Evolutionary conservation across 1,140 invertebrate genomes (phyloP), one percentile per base, ranked within the genome.

Genomic region (Thaumetopoea pityocampa): DNA sequence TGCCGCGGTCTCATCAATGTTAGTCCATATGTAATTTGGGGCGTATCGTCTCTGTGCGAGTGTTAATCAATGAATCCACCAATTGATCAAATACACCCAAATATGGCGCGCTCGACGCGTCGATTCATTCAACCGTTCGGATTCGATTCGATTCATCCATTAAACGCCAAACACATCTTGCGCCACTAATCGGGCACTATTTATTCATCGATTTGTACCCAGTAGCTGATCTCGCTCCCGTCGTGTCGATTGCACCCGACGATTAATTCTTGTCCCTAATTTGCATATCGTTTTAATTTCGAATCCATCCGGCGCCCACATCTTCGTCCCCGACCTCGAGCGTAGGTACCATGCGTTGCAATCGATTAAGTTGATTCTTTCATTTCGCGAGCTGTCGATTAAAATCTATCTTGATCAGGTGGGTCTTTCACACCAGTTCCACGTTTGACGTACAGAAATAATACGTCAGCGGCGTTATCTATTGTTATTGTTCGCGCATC

Each of bases 251-350:
- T 73, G 65, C 63, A 55, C 38, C 33, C 36, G 50, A 53, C 70
- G 62, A 76, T 73, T 69, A 73, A 71, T 81, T 67, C 63, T 59
- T 54, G 45, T 35, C 50, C 40, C 45, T 62, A 57, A 78, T 81
- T 81, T 78, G 65, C 71, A 78, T 81, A 72, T 63, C 56, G 67
- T 70, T 78, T 78, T 78, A 71, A 77, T 78, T 72, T 74, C 58
- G 60, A 72, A 67, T 52, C 53, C 71, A 70, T 68, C 62, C 61
- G 66, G 69, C 67, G 70, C 64, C 67, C 67, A 72, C 77, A 58
- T 24, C 56, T 60, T 68, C 67, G 62, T 59, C 61, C 53, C 51
- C 70, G 61, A 65, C 67, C 67, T 70, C 69, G 55, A 73, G 69
- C 64, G 61, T 61, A 67, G 62, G 50, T 62, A 51, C 56, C 72